These are phyloP conservation scores for Yponomeuta evonymella DNA, from an alignment of 2,888 invertebrate genomes.

Conservation along the genomic window DNA sequence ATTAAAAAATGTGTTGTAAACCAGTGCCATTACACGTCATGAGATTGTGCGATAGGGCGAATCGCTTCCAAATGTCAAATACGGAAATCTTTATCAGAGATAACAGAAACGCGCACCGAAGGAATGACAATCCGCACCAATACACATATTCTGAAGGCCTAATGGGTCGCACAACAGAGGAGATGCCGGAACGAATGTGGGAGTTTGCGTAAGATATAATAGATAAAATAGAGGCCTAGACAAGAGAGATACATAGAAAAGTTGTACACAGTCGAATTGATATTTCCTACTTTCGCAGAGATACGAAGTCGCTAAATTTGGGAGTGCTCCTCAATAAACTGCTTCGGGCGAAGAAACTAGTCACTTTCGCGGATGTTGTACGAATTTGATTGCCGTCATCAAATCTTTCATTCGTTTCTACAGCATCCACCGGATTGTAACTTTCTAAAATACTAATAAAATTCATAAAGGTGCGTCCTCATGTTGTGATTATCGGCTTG, in stretches of 20 bases:
- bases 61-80: slow-evolving; percentile 6
- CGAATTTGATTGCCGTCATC: background rate
- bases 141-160: background rate
- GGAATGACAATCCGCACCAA: background rate
- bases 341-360: background rate
- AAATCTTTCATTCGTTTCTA: background rate
- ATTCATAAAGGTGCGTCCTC: too few species aligned
- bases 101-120: background rate
- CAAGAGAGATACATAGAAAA: background rate
- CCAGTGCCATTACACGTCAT: slow-evolving; percentile 4
- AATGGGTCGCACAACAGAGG: background rate
- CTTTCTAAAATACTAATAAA: too few species aligned
- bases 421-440: too few species aligned
- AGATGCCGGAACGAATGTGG: background rate
- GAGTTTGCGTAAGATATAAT: background rate
- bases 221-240: background rate
- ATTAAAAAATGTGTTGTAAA: slow-evolving; percentile 13
- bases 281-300: background rate
- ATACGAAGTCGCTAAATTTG: background rate
- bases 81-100: background rate
- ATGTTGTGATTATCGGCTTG: too few species aligned
- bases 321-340: background rate
- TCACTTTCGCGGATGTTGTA: background rate
- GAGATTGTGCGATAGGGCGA: slow-evolving; percentile 2
- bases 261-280: background rate